Conservation (phyloP, 2,888 invertebrate species). For the Cerceris rybyensis region DNA sequence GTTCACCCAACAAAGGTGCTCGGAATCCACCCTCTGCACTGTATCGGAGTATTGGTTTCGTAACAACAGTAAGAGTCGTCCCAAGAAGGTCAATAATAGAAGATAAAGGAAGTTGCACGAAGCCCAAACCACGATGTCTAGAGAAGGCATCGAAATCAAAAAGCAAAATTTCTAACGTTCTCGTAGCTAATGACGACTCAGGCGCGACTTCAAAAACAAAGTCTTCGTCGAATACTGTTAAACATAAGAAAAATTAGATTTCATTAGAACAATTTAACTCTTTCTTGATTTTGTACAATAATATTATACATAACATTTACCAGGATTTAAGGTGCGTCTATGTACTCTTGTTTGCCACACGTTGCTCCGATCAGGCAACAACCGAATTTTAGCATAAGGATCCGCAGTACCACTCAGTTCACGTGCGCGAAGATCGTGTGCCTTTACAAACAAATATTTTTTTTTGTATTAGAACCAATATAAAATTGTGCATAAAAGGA, state of each 20-base stretch:
- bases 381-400: conserved; percentile 86
- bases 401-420: conserved; percentile 86
- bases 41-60: conserved; percentile 84
- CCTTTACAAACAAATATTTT: conserved; percentile 76
- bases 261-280: conserved; percentile 21
- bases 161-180: conserved; percentile 85
- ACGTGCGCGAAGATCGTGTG: conserved; percentile 84
- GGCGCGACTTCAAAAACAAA: conserved; percentile 87
- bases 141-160: conserved; percentile 87
- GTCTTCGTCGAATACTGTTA: conserved; percentile 86
- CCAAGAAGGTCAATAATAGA: conserved; percentile 83
- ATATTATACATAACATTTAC: conserved; percentile 73
- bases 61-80: conserved; percentile 83
- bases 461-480: background rate
- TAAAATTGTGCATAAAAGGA: too few relatives aligned
- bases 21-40: conserved; percentile 82
- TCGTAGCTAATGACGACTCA: conserved; percentile 81
- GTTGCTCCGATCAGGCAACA: conserved; percentile 85
- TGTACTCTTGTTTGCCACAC: conserved; percentile 86
- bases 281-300: conserved; percentile 1
- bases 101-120: conserved; percentile 84
- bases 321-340: conserved; percentile 86
- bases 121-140: conserved; percentile 86
- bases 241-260: background rate
- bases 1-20: conserved; percentile 83